phyloP scores from a whole-genome alignment of 2,113 vertebrate genomes.

The Centropus bengalensis region DNA sequence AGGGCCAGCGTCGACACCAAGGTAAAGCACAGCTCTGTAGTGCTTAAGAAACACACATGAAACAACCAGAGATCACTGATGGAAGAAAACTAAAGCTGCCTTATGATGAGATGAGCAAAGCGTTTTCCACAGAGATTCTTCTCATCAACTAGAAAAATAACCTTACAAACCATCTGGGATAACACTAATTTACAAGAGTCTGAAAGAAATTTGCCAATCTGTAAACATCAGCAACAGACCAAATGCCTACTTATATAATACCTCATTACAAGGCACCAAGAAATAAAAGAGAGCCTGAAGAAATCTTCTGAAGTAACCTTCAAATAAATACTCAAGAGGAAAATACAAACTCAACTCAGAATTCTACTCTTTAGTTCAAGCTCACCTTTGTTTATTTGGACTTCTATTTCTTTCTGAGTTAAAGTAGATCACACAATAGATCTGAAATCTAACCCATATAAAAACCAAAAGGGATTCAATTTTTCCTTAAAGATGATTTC shows the following conservation, averaged over 20 bases:
- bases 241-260: neutral
- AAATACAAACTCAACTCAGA: neutral
- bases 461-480: rapidly evolving
- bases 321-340: neutral
- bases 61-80: neutral
- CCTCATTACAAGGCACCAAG: neutral
- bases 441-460: neutral
- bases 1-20: neutral
- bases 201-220: neutral
- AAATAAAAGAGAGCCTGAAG: neutral
- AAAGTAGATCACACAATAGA: neutral
- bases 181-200: neutral
- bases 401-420: neutral
- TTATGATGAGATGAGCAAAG: neutral
- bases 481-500: neutral
- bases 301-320: neutral
- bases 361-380: neutral
- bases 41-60: neutral
- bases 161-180: neutral
- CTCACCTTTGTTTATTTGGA: neutral
- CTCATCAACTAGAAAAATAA: neutral
- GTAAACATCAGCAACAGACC: neutral
- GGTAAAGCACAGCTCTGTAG: neutral
- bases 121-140: neutral
- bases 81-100: neutral